Evolutionary conservation across 2,113 vertebrate species (phyloP), one percentile per base, ranked within the genome.

Genomic region (Seriola quinqueradiata): DNA sequence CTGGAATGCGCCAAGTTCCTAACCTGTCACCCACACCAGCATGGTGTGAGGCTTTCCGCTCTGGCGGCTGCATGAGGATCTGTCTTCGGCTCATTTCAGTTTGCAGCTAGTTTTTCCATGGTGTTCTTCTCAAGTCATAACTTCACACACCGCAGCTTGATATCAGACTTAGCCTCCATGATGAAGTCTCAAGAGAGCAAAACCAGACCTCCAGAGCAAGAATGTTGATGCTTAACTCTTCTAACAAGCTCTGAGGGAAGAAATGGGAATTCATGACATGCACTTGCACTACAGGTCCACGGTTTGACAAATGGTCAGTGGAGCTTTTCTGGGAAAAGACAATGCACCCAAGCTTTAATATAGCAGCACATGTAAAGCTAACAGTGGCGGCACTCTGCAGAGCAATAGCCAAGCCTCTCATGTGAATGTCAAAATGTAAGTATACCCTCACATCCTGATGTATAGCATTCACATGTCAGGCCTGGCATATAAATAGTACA

Each of bases 381-480:
- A 69, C 64, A 79, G 79, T 4, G 60, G 40, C 7, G 21, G 17
- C 42, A 64, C 44, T 42, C 57, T 67, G 70, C 79, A 60, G 68
- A 71, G 61, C 71, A 71, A 70, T 58, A 75, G 66, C 55, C 68
- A 36, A 66, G 67, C 58, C 81, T 82, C 81, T 90, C 68, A 38
- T 84, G 76, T 85, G 83, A 87, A 89, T 81, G 83, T 86, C 83
- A 85, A 70, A 87, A 75, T 82, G 77, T 79, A 74, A 87, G 71
- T 77, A 65, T 89, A 83, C 82, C 74, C 81, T 76, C 84, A 77
- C 75, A 57, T 84, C 71, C 58, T 93, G 91, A 93, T 88, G 75
- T 90, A 91, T 94, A 83, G 87, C 80, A 52, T 90, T 91, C 90
- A 84, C 90, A 89, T 93, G 91, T 93, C 91, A 88, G 90, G 34